Base-by-base conservation (phyloP, 1,140 invertebrate genomes). In the Neodiprion lecontei region DNA sequence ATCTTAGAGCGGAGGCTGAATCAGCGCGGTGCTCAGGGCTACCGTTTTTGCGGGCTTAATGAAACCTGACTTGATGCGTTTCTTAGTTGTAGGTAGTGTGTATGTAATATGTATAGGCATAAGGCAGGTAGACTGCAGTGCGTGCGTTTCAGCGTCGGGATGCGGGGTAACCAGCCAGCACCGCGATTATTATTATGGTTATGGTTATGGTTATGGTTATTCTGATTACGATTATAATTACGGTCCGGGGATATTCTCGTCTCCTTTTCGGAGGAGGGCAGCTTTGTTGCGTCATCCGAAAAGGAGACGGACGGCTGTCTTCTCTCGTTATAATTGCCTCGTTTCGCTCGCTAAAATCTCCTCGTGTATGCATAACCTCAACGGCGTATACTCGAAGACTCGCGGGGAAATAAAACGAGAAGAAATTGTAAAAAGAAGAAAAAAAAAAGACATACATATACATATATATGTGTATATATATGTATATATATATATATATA, bases 321-420 rank as follows among this genome's bases (percentile, higher is more conserved):
- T 40, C 53, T 61, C 53, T 61, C 53, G 53, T 17, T 61, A 61
- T 61, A 61, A 83, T 84, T 84, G 83, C 80, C 78, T 78, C 79
- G 79, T 81, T 82, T 80, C 78, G 75, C 81, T 84, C 81, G 82
- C 84, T 82, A 86, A 84, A 87, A 86, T 85, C 83, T 84, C 84
- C 86, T 86, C 86, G 86, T 81, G 78, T 81, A 85, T 85, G 84
- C 83, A 81, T 83, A 82, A 82, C 79, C 78, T 79, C 75, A 75
- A 21, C 1, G 67, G 21, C 21, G 40, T 14, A 3, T 14, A 65
- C 12, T 14, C 12, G 1, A 23, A 47, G 67, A 69, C 50, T 50
- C 67, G 21, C 48, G 49, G 73, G 69, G 67, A 66, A 74, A 69
- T 49, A 65, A 66, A n/a, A 65, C 14, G 7, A 53, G 69, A 48